Evolutionary conservation across 2,888 invertebrate species (phyloP), one percentile per base, ranked within the genome.

Genomic region (Cephus nigrinus): DNA sequence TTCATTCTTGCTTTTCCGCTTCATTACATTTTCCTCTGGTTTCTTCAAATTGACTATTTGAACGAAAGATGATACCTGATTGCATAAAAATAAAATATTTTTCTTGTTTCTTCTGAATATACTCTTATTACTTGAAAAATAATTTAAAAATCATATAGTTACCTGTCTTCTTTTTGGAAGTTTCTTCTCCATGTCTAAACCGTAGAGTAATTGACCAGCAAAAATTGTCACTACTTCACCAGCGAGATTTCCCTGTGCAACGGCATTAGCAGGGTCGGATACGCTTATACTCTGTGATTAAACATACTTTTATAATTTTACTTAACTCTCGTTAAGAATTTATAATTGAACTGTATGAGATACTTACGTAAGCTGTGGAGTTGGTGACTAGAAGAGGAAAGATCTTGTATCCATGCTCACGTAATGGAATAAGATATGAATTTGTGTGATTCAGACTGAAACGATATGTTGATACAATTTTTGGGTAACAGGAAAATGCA

Each of bases 241-340:
- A 69, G 92, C 92, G 73, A 91, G 86, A 80, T 92, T 93, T 1
- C 92, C 92, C 78, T 93, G 93, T 4, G 93, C 91, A 68, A 93
- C 85, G 23, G 92, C 90, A 85, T 94, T 94, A 15, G 92, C 88
- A 92, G 93, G 93, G 83, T 93, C 93, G 78, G 92, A 93, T 68
- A 88, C 86, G 9, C 92, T 88, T 31, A 93, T 79, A 15, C 90
- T 82, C 86, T 91, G 86, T 23, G 9, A 55, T 55, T 55, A 91
- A 83, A 3, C 87, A 55, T 23, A 5, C 23, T 55, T 23, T 55
- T 55, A 23, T 5, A 55, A 23, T 23, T 23, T 55, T 9, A 23
- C 23, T 55, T 55, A 9, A 23, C 23, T 55, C 9, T 55, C 55
- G 0, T 55, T 23, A 23, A 55, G 9, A 23, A 9, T 23, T 2